Percentiles rank a stretch among this genome's conserved stretches.
phyloP scores from a whole-genome alignment of 2,888 invertebrate species.

The Epiperipatus broadwayi region DNA sequence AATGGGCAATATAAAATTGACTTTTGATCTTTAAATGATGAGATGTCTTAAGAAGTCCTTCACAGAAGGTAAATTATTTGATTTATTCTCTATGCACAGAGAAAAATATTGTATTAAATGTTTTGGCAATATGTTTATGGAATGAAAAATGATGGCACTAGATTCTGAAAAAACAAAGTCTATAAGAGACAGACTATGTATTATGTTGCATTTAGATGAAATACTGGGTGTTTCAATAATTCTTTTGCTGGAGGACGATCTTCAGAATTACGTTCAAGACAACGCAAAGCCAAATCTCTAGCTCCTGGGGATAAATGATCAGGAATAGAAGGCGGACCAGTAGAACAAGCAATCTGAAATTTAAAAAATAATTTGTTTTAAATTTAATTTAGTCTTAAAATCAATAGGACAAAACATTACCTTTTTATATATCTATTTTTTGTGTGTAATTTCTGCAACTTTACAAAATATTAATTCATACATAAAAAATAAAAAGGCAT shows the following conservation, averaged over 20 bases:
- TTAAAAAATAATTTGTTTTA: too few species aligned
- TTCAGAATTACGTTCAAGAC: conserved; percentile 28
- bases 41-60: too few species aligned
- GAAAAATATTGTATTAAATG: too few species aligned
- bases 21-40: too few species aligned
- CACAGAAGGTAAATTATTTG: too few species aligned
- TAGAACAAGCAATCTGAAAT: conserved; percentile 30
- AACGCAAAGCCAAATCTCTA: conserved; percentile 27
- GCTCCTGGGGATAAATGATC: conserved; percentile 26
- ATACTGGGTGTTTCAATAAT: conserved; percentile 27
- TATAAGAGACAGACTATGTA: not conserved
- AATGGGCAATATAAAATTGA: too few species aligned
- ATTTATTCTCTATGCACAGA: too few species aligned
- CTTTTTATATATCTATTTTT: not conserved
- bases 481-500: too few species aligned
- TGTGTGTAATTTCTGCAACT: too few species aligned
- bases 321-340: conserved; percentile 29
- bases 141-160: too few species aligned
- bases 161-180: conserved; percentile 4
- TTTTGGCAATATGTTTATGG: too few species aligned
- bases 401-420: not conserved
- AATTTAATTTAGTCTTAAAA: not conserved
- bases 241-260: conserved; percentile 29
- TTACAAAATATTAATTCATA: too few species aligned
- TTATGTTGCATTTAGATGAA: conserved; percentile 14